Base-by-base conservation (phyloP, 2,113 vertebrate species). In the Leptocoma aspasia region DNA sequence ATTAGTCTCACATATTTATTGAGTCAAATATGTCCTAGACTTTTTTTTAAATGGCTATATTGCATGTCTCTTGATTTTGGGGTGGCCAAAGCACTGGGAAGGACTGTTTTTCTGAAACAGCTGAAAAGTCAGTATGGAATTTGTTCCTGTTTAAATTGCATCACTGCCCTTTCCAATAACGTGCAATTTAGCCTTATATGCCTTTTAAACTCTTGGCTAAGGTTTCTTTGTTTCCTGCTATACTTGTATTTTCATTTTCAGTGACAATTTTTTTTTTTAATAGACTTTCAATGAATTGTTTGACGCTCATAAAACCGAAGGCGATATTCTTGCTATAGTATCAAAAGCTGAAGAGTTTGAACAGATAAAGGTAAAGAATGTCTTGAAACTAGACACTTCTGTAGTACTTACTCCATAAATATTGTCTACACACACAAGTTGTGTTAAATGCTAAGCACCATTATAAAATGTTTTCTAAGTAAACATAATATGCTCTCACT, bases 311-410 rank as follows among this genome's bases (percentile, higher is more conserved):
- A 99, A 98, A 95, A 99, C 99, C 10, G 99, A 99, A 91, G 98
- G 98, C 0, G 99, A 99, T 92, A 99, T 99, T 95, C 97, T 99
- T 96, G 98, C 98, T 65, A 99, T 99, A 57, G 99, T 99, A 22
- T 99, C 99, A 70, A 99, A 99, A 97, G 99, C 99, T 22, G 99
- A 99, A 97, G 99, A 99, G 97, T 99, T 99, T 92, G 99, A 99
- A 52, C 99, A 99, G 96, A 98, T 99, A 47, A 99, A 99, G 99
- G 99, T 99, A 98, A 99, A 75, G 11, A 70, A 19, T 53, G 7
- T 59, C 49, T 82, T 83, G 30, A 42, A 87, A 73, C 35, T 80
- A 66, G 39, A 60, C 11, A 24, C 11, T 85, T 85, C 26, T 52
- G 7, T 90, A 56, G 30, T 73, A 52, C 10, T 86, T 19, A 11